Conservation (phyloP, 2,888 invertebrate species). For the Phalera bucephala region DNA sequence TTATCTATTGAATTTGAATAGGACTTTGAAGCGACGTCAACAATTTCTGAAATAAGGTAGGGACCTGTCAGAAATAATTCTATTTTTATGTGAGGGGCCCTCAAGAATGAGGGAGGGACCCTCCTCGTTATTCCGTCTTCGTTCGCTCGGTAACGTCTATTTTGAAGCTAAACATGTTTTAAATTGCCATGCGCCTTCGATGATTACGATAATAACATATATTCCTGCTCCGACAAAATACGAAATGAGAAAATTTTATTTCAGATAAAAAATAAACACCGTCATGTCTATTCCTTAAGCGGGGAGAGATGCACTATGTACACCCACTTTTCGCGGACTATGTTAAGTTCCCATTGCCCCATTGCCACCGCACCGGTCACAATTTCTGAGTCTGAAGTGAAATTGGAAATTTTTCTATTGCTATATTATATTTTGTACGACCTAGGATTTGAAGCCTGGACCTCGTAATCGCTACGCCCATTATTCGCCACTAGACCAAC, state of each 20-base stretch:
- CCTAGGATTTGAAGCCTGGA: too few relatives aligned
- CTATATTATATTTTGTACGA: too few relatives aligned
- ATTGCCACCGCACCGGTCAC: too few relatives aligned
- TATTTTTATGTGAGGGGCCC: conserved; percentile 57
- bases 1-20: conserved; percentile 33
- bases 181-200: conserved; percentile 63
- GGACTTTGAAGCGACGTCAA: conserved; percentile 35
- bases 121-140: conserved; percentile 64
- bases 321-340: too few relatives aligned
- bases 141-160: conserved; percentile 53
- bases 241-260: conserved; percentile 27
- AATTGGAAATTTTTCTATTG: too few relatives aligned
- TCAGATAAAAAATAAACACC: conserved; percentile 21
- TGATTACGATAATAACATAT: conserved; percentile 48
- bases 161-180: conserved; percentile 62
- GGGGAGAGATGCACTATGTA: too few relatives aligned
- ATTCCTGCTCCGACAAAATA: conserved; percentile 24
- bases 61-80: conserved; percentile 62
- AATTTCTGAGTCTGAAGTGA: too few relatives aligned
- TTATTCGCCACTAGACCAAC: too few relatives aligned
- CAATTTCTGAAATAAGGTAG: conserved; percentile 57
- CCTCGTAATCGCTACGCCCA: too few relatives aligned
- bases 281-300: too few relatives aligned
- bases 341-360: too few relatives aligned
- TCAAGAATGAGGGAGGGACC: conserved; percentile 45